Evolutionary conservation across 2,113 vertebrate species (phyloP), one percentile per base, ranked within the genome.

Genomic region (Crotalus tigris): DNA sequence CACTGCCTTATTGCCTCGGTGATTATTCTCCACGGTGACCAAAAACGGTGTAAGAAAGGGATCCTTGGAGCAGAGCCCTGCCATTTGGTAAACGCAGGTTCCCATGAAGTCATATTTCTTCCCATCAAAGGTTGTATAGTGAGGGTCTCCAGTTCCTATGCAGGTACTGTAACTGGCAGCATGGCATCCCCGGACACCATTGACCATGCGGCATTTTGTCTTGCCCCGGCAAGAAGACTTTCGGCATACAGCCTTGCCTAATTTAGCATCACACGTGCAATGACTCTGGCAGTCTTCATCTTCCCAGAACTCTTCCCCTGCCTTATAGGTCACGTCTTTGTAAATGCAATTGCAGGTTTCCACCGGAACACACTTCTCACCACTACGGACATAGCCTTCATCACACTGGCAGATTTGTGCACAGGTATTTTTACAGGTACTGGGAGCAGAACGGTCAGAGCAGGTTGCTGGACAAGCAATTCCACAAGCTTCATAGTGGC

Each of bases 311-410:
- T 57, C 33, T 75, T 97, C 93, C 0, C 75, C 92, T 90, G 95
- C 93, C 46, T 94, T 69, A 91, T 94, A 92, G 59, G 97, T 97
- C 93, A 95, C 95, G 9, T 97, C 97, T 29, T 97, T 75, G 87
- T 97, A 92, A 5, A 91, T 95, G 90, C 98, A 98, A 26, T 97
- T 97, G 94, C 98, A 98, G 21, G 87, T 90, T 51, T 97, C 96
- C 21, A 91, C 91, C 4, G 95, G 95, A 7, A 98, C 96, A 91
- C 98, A 98, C 0, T 7, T 87, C 1, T 91, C 85, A 85, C 95
- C 97, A 64, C 97, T 97, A 69, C 93, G 96, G 39, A 94, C 7
- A 7, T 96, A 98, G 3, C 97, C 93, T 12, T n/a, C 12, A 13
- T 92, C 29, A 39, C 94, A 95, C 69, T 91, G 93, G 53, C 94